Evolutionary conservation across 2,888 invertebrate species (phyloP), one percentile per base, ranked within the genome.

Genomic region (Eupithecia tripunctaria): DNA sequence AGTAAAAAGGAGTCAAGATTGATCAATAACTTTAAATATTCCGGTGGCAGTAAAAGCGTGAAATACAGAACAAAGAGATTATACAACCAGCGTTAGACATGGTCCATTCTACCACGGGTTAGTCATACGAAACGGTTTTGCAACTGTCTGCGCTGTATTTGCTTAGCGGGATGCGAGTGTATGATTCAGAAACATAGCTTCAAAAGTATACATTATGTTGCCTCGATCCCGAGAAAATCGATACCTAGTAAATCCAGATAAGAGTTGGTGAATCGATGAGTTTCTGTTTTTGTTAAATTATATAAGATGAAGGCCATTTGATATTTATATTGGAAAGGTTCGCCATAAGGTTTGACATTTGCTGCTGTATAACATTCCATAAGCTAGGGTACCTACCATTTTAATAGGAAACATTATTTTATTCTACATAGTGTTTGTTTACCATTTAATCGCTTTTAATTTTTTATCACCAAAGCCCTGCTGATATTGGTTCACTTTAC

Each of bases 111-210:
- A 43, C 25, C 12, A 14, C 15, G 38, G 64, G 76, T 77, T 78
- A 78, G 79, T 78, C 78, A 79, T 78, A 75, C 78, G 73, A 71
- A 72, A 73, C 72, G 51, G 70, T 80, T 77, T 80, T 59, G 76
- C 75, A 80, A 80, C 68, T 59, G 75, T 75, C 51, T 70, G 65
- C 66, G 72, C 73, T 66, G 59, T 77, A 67, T 77, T 78, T 77
- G 64, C 74, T 75, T 78, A 71, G 74, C 67, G 62, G 60, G 38
- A 51, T 69, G 56, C 27, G 75, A 74, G 70, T 73, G 63, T 36
- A 70, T 67, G 75, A 68, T 77, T 67, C 67, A 59, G 27, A 38
- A 64, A 38, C 41, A 38, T 64, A 14, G 5, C 10, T 27, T 27
- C 18, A 21, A 29, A 27, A 60, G 60, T 29, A 60, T 29, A 29